Percentiles rank a stretch among this genome's conserved stretches.
phyloP scores from a whole-genome alignment of 1,140 invertebrate genomes.

The Asbolus verrucosus region DNA sequence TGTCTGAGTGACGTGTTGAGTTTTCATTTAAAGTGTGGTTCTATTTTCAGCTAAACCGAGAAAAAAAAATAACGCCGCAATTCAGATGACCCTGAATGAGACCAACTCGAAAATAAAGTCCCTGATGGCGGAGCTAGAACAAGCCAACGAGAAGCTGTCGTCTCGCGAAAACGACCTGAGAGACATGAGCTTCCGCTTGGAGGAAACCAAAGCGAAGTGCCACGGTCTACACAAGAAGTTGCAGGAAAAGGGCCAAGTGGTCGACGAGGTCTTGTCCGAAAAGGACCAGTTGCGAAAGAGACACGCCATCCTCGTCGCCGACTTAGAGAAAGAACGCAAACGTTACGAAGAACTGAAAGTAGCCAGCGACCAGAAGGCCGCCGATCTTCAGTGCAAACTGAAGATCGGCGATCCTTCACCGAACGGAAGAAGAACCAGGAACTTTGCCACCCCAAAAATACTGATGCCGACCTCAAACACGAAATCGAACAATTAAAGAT shows the following conservation, averaged over 20 bases:
- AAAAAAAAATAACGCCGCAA: conserved; percentile 52
- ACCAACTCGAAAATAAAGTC: background rate
- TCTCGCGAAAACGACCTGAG: background rate
- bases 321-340: conserved; percentile 45
- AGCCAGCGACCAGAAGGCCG: conserved; percentile 5
- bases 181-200: conserved; percentile 1
- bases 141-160: background rate
- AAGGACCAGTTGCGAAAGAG: conserved; percentile 26
- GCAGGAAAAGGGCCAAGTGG: conserved; percentile 50
- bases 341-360: conserved; percentile 40
- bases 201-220: conserved; percentile 1
- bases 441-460: conserved; percentile 51
- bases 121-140: background rate
- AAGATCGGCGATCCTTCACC: conserved; percentile 44
- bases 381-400: conserved; percentile 33
- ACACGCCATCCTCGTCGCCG: background rate
- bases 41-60: conserved; percentile 46
- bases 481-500: conserved; percentile 31
- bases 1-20: background rate
- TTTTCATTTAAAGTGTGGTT: conserved; percentile 21
- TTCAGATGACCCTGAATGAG: conserved; percentile 51
- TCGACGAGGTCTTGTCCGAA: background rate
- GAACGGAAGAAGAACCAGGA: conserved; percentile 57
- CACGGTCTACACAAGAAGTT: conserved; percentile 55
- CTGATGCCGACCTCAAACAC: conserved; percentile 55